Percentiles rank a stretch among this genome's conserved stretches.
These are phyloP conservation scores for Pandion haliaetus DNA, from an alignment of 2,113 vertebrate species.

Conservation along the genomic window DNA sequence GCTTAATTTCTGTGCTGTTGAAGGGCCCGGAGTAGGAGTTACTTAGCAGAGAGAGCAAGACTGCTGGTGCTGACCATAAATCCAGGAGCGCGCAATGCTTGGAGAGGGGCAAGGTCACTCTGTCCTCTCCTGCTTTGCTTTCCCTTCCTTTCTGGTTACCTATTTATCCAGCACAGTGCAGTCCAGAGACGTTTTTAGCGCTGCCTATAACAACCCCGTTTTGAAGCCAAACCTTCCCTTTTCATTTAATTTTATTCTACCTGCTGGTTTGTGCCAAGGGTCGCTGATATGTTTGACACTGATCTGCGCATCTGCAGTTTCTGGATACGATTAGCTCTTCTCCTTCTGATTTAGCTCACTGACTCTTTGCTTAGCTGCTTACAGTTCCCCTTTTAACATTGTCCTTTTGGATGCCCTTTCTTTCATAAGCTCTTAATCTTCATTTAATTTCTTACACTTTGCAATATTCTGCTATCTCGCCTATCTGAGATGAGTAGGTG, in stretches of 20 bases:
- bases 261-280: background rate
- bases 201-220: background rate
- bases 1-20: background rate
- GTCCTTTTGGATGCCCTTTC: background rate
- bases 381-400: background rate
- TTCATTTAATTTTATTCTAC: background rate
- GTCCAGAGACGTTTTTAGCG: background rate
- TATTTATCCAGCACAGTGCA: background rate
- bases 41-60: background rate
- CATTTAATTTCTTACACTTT: background rate
- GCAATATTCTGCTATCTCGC: background rate
- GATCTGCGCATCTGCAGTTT: background rate
- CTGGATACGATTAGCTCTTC: background rate
- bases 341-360: background rate
- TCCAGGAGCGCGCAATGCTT: background rate
- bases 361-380: background rate
- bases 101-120: background rate
- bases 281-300: background rate
- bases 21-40: background rate
- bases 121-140: background rate
- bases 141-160: background rate
- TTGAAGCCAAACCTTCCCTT: background rate
- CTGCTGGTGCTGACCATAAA: background rate
- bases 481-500: background rate
- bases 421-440: background rate